Evolutionary conservation across 35 echinoderm and acorn worm genomes (phyloP).

Genomic region (Eucidaris tribuloides): DNA sequence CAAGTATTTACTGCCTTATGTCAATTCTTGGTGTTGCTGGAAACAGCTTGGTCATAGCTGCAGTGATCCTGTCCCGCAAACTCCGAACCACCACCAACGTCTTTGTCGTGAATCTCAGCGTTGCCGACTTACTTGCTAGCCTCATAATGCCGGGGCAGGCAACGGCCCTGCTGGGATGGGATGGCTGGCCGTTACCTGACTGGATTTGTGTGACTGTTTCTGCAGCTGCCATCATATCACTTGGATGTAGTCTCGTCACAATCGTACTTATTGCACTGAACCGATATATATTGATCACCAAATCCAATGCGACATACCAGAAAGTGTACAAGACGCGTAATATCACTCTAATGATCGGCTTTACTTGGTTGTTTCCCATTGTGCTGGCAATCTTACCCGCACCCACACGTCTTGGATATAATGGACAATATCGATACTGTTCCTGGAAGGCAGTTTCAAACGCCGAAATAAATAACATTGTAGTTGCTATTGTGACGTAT

Average conservation of each 20-base stretch:
- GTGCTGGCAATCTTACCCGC: conserved; percentile 35
- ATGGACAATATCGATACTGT: conserved; percentile 36
- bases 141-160: conserved; percentile 52
- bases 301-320: conserved; percentile 27
- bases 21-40: conserved; percentile 9
- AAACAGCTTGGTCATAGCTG: conserved; percentile 17
- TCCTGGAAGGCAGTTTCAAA: conserved; percentile 27
- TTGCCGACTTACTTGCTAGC: conserved; percentile 68
- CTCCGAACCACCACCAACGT: conserved; percentile 75
- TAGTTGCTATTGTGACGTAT: conserved; percentile 24
- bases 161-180: conserved; percentile 37
- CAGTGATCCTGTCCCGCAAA: conserved; percentile 45
- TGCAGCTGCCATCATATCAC: conserved; percentile 37
- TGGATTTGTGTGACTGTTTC: conserved; percentile 41
- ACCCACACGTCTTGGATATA: conserved; percentile 19
- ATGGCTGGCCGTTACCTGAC: too few relatives aligned
- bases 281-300: conserved; percentile 48
- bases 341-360: conserved; percentile 16
- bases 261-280: conserved; percentile 58
- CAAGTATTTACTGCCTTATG: conserved; percentile 2
- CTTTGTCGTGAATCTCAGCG: conserved; percentile 80
- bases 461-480: conserved; percentile 46
- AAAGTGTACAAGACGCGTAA: conserved; percentile 22
- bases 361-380: conserved; percentile 54
- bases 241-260: conserved; percentile 62